Evolutionary conservation across 2,113 vertebrate species (phyloP), one percentile per base, ranked within the genome.

Genomic region (Dromaius novaehollandiae): DNA sequence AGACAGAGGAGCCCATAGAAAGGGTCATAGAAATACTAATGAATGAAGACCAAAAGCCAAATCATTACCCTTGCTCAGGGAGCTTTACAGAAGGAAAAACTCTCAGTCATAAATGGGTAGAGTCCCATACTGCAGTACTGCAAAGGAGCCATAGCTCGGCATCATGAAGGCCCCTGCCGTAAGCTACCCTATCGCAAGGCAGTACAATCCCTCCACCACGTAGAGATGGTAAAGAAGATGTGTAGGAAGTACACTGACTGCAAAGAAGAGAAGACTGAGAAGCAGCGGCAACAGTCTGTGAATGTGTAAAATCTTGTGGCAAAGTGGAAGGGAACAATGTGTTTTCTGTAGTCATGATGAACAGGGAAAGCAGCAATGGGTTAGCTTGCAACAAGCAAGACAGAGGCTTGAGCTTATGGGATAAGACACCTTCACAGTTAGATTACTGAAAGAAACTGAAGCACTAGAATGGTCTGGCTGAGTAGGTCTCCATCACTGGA

Each of bases 241-340:
- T 3, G 1, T 13, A 24, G 26, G 30, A 46, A 65, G 50, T 32
- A n/a, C 7, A 64, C 9, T 1, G 3, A 26, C 46, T 44, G n/a
- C 46, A 64, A 34, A 64, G 63, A 44, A 64, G 19, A 76, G 9
- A 15, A n/a, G n/a, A 44, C 19, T 79, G 13, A 53, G 66, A 79
- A 44, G 16, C 32, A 66, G 15, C 21, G 20, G 30, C 21, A 6
- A 1, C 15, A 58, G 16, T 36, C 61, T 70, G 13, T 71, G 51
- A 51, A 12, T 28, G 4, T 8, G 9, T 28, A 51, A 74, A 42
- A 36, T 44, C 3, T 9, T 2, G 0, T 9, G 34, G 4, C 0
- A 2, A n/a, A 10, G 6, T 36, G 3, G 38, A 69, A 50, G 3
- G 14, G 64, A 18, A 58, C 17, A 58, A 32, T 18, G 18, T 18